Percentiles rank a stretch among this genome's conserved stretches.
phyloP scores from a whole-genome alignment of 2,888 invertebrate species.

The Caenorhabditis sulstoni region DNA sequence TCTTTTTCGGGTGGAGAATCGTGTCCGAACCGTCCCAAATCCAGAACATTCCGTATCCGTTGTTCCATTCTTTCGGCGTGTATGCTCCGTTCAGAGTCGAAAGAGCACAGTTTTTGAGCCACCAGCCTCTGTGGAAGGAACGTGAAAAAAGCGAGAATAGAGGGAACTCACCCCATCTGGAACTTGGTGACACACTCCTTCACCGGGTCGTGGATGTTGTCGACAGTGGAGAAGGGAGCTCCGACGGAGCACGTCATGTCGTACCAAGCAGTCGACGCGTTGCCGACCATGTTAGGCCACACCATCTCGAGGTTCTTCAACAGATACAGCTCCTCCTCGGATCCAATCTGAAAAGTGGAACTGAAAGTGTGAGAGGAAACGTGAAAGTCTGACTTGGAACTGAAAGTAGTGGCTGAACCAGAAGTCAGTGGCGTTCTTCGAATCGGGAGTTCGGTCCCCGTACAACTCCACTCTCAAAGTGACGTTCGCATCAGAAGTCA shows the following conservation, averaged over 20 bases:
- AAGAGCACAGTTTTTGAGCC: slow-evolving; percentile 74
- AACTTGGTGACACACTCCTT: slow-evolving; percentile 69
- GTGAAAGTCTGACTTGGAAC: slow-evolving; percentile 48
- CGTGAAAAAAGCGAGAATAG: slow-evolving; percentile 48
- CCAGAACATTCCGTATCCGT: slow-evolving; percentile 75
- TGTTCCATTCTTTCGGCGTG: slow-evolving; percentile 65
- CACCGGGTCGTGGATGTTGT: slow-evolving; percentile 72
- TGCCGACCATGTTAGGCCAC: slow-evolving; percentile 65
- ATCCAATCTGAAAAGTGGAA: slow-evolving; percentile 47
- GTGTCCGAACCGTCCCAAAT: slow-evolving; percentile 65
- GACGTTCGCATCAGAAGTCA: slow-evolving; percentile 52
- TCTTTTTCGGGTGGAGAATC: slow-evolving; percentile 68
- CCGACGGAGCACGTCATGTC: slow-evolving; percentile 71
- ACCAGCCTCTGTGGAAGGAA: slow-evolving; percentile 73
- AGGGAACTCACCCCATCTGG: slow-evolving; percentile 70
- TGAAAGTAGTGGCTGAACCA: slow-evolving; percentile 63
- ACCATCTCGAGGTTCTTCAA: slow-evolving; percentile 45
- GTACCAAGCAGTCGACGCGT: slow-evolving; percentile 73
- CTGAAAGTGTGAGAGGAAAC: no score
- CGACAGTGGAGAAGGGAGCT: slow-evolving; percentile 72
- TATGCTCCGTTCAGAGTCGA: slow-evolving; percentile 75
- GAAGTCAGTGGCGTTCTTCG: slow-evolving; percentile 59
- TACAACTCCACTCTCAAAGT: slow-evolving; percentile 71
- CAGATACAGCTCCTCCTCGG: slow-evolving; percentile 55
- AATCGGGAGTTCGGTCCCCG: slow-evolving; percentile 72